Base-by-base conservation (phyloP, 2,113 vertebrate genomes). In the Girardinichthys multiradiatus region DNA sequence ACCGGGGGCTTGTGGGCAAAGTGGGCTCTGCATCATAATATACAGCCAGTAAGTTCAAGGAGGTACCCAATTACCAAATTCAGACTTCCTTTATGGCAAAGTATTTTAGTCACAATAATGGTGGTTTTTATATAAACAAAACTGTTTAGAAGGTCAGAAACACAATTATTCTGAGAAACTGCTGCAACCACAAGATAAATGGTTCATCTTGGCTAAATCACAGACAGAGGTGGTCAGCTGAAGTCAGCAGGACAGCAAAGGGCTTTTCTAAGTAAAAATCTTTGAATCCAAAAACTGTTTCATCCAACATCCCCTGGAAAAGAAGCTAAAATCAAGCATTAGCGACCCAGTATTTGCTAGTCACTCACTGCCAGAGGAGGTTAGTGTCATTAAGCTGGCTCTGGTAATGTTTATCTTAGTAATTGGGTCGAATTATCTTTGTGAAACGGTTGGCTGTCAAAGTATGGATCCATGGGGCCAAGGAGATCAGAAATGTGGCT, bases 341-440 rank as follows among this genome's bases (percentile, higher is more conserved):
- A 35, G 27, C 58, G 31, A 31, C 66, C 48, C 5, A 70, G 80
- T 76, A 78, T 14, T 42, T 61, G 39, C 28, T 35, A 63, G 59
- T 1, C 35, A 19, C 70, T 71, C 64, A 42, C 12, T 63, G n/a
- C 74, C 68, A 68, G 13, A 15, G 64, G 62, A 58, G n/a, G 26
- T 48, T 78, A 17, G 68, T 17, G 39, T 48, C 64, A 71, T 74
- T 64, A 72, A 30, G n/a, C 39, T 54, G 42, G 24, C 54, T 64
- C 57, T 54, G 51, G 35, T 28, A 24, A 33, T 61, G 37, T 73
- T 76, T 71, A 83, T 81, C 73, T 82, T 5, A 31, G 30, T 37
- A 10, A 14, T 27, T 4, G 30, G 74, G 87, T 81, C 79, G 87
- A 61, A 85, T 84, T 82, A 72, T 81, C 89, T 88, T 80, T 64